A percentile compares a stretch with the other conserved stretches of the same genome.
These are phyloP conservation scores for Psammodynastes pulverulentus DNA, from an alignment of 2,113 vertebrate species.

Conservation along the genomic window DNA sequence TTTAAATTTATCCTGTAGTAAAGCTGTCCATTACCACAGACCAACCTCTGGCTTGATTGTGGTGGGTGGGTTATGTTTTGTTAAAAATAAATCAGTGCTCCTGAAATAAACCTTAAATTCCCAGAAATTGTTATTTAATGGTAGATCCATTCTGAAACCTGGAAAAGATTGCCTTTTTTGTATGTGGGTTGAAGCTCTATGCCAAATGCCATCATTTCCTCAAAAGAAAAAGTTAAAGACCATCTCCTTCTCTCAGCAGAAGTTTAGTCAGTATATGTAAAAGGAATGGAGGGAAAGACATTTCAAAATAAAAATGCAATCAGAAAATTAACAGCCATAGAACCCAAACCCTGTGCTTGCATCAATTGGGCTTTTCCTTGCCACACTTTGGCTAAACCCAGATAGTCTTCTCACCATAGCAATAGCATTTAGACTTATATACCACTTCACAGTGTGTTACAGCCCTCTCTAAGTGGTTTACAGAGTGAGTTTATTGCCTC, in stretches of 20 bases:
- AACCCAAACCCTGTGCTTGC: background rate
- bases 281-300: background rate
- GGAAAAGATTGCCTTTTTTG: background rate
- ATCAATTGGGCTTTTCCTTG: background rate
- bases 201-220: background rate
- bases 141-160: background rate
- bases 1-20: fast-evolving
- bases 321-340: background rate
- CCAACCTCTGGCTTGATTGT: background rate
- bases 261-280: background rate
- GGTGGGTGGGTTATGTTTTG: background rate
- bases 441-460: no score
- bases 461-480: no score
- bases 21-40: background rate
- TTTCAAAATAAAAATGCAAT: background rate
- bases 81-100: background rate
- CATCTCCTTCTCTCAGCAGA: background rate
- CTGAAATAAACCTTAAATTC: background rate
- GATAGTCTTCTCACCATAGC: background rate
- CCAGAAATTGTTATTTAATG: background rate
- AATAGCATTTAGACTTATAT: no score
- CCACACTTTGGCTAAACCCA: background rate
- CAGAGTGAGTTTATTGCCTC: no score
- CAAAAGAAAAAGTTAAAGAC: background rate
- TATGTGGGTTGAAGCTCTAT: background rate